Base-by-base conservation (phyloP, 2,888 invertebrate genomes). In the Nineta flava region DNA sequence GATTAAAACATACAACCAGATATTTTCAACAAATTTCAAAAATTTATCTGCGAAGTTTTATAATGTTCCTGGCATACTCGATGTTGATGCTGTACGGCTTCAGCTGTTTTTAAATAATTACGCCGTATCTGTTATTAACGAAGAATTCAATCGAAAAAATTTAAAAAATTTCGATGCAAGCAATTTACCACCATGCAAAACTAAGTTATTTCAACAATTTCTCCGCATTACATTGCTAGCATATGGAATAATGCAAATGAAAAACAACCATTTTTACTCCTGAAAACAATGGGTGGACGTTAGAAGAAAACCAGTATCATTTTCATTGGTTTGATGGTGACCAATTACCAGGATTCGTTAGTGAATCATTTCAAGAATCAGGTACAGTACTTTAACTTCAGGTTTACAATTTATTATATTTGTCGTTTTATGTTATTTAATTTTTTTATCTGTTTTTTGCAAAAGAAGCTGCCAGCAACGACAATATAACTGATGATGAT, bases 51-150 rank as follows among this genome's bases (percentile, higher is more conserved):
- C 32, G 51, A 57, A 46, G 50, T n/a, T 57, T 43, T 56, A 54
- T 15, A 53, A 47, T 46, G 47, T 53, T 55, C 62, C 66, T 56
- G 58, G 53, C 34, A 51, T 46, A 52, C 9, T 51, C 44, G 57
- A 57, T 38, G 56, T 58, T 17, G 49, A 57, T 55, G 54, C 51
- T 53, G 56, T 56, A 41, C 48, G 57, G 42, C 54, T 58, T n/a
- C n/a, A n/a, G n/a, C n/a, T n/a, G n/a, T n/a, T n/a, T n/a, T n/a
- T n/a, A n/a, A n/a, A n/a, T n/a, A n/a, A n/a, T n/a, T n/a, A n/a
- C n/a, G n/a, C n/a, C n/a, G n/a, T n/a, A n/a, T n/a, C n/a, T n/a
- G n/a, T n/a, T n/a, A n/a, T n/a, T n/a, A n/a, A n/a, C n/a, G n/a
- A n/a, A n/a, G n/a, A n/a, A n/a, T n/a, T n/a, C n/a, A n/a, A n/a